A percentile compares a stretch with the other conserved stretches of the same genome.
phyloP scores from a whole-genome alignment of 2,888 invertebrate species.

The Plebejus anna region DNA sequence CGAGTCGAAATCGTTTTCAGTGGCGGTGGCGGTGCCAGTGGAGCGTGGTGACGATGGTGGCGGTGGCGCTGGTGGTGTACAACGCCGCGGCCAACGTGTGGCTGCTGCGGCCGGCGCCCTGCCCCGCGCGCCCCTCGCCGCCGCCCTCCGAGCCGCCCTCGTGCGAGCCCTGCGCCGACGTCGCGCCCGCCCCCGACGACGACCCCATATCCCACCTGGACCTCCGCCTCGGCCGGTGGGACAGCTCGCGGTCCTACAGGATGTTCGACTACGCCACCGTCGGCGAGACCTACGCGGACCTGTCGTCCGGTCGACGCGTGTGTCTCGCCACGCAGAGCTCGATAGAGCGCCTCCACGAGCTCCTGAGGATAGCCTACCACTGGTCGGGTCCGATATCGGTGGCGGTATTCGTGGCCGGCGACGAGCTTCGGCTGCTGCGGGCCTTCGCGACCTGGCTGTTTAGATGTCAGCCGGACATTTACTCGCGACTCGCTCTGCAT shows the following conservation, averaged over 20 bases:
- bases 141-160: constrained; percentile 51
- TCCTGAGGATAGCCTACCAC: constrained; percentile 88
- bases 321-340: constrained; percentile 93
- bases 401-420: constrained; percentile 88
- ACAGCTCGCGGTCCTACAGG: constrained; percentile 83
- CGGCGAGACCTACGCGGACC: constrained; percentile 82
- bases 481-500: constrained; percentile 87
- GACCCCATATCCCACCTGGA: constrained; percentile 81
- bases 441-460: constrained; percentile 88
- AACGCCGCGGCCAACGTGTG: constrained; percentile 68
- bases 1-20: constrained; percentile 45
- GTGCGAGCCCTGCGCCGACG: constrained; percentile 63
- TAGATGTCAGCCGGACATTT: constrained; percentile 85
- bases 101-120: constrained; percentile 58
- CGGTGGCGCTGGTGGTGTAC: constrained; percentile 82
- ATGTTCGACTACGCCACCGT: constrained; percentile 86
- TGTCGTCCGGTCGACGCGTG: constrained; percentile 80
- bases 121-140: constrained; percentile 48
- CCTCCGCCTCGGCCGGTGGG: constrained; percentile 86
- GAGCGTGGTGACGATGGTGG: constrained; percentile 83
- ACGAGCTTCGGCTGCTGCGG: constrained; percentile 86
- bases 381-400: constrained; percentile 93
- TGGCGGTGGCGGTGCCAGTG: constrained; percentile 82
- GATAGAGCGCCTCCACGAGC: constrained; percentile 87
- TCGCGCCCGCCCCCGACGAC: constrained; percentile 57